Conservation (phyloP, 2,113 vertebrate species). For the Sardina pilchardus region DNA sequence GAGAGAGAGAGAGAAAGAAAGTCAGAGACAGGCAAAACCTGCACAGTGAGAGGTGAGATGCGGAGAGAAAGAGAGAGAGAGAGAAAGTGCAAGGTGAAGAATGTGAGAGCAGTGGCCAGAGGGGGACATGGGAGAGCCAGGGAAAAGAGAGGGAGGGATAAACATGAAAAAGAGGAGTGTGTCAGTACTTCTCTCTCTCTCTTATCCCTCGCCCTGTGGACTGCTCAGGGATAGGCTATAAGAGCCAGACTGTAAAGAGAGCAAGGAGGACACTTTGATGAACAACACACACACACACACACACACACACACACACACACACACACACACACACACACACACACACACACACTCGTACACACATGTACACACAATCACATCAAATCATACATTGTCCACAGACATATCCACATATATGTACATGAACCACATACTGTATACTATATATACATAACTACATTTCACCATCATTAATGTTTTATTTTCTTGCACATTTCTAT, state of each 20-base stretch:
- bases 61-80: conserved; percentile 25
- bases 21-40: conserved; percentile 32
- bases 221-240: conserved; percentile 49
- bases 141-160: conserved; percentile 48
- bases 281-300: conserved; percentile 34
- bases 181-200: conserved; percentile 62
- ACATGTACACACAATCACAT: conserved; percentile 25
- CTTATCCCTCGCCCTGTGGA: conserved; percentile 55
- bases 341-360: conserved; percentile 41
- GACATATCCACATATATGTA: not conserved
- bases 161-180: conserved; percentile 49
- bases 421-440: not conserved
- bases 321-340: conserved; percentile 34
- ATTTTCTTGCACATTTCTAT: not conserved
- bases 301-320: conserved; percentile 34
- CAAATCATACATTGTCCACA: not conserved
- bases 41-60: conserved; percentile 42
- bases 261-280: conserved; percentile 63
- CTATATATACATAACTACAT: too few species aligned
- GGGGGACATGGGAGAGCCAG: conserved; percentile 49
- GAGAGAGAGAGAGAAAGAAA: conserved; percentile 36
- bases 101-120: not conserved
- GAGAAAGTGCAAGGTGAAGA: not conserved
- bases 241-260: conserved; percentile 65
- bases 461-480: too few species aligned